phyloP scores from a whole-genome alignment of 1,140 invertebrate genomes.

The Chlorops oryzae region DNA sequence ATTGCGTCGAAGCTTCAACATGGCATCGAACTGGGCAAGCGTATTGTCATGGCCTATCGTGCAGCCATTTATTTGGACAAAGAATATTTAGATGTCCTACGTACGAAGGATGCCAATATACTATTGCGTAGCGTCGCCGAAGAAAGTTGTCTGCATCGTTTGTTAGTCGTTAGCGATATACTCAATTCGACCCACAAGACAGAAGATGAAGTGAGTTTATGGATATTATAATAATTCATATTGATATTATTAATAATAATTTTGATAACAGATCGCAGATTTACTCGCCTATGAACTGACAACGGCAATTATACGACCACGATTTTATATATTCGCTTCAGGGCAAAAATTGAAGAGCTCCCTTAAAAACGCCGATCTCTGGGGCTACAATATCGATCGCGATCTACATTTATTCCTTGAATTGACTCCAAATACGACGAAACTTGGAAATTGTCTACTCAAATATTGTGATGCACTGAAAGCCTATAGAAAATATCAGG shows the following conservation, averaged over 20 bases:
- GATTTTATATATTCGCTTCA: constrained; percentile 46
- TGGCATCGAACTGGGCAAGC: constrained; percentile 51
- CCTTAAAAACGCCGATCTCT: constrained; percentile 39
- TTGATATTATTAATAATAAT: background rate
- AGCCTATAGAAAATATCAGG: constrained; percentile 40
- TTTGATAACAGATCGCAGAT: constrained; percentile 37
- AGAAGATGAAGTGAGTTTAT: constrained; percentile 28
- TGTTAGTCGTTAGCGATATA: constrained; percentile 55
- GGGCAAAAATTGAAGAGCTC: constrained; percentile 43
- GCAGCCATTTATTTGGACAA: constrained; percentile 53
- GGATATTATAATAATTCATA: background rate
- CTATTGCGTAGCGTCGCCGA: constrained; percentile 53
- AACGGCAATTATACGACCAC: constrained; percentile 46
- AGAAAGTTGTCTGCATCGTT: constrained; percentile 51
- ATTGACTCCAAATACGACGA: constrained; percentile 34
- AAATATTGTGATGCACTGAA: constrained; percentile 46
- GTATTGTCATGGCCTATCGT: constrained; percentile 53
- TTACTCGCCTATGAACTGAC: constrained; percentile 50
- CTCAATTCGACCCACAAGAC: constrained; percentile 50
- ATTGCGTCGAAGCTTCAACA: constrained; percentile 47
- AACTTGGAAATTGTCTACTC: constrained; percentile 35
- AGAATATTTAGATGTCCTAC: constrained; percentile 52
- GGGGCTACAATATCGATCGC: constrained; percentile 50
- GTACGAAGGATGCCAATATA: constrained; percentile 50
- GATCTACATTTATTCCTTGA: constrained; percentile 47